Conservation (phyloP, 2,888 invertebrate species). For the Ophioninae sp. region DNA sequence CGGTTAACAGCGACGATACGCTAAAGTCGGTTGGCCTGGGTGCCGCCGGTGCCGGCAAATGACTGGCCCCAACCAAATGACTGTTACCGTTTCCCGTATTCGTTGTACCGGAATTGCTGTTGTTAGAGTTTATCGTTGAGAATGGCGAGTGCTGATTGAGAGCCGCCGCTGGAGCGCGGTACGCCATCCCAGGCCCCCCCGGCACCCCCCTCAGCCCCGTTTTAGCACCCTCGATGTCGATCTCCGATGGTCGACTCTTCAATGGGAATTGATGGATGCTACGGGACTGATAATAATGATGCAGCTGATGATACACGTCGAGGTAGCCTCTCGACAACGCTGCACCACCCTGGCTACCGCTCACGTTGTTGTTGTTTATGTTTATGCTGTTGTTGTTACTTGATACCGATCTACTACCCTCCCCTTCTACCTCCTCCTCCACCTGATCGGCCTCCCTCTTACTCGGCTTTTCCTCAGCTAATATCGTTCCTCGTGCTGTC, state of each 20-base stretch:
- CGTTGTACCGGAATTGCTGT: conserved; percentile 46
- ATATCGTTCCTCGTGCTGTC: conserved; percentile 53
- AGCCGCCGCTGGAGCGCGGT: conserved; percentile 80
- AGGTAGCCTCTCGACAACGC: conserved; percentile 49
- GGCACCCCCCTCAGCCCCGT: conserved; percentile 80
- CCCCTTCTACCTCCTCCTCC: conserved; percentile 71
- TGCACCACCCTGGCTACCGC: conserved; percentile 20
- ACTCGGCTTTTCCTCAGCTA: conserved; percentile 58
- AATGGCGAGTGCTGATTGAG: conserved; percentile 78
- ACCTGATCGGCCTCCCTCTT: conserved; percentile 62
- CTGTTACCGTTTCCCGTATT: conserved; percentile 72
- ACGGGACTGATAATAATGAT: conserved; percentile 38
- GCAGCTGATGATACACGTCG: conserved; percentile 40
- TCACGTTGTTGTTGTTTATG: conserved; percentile 36
- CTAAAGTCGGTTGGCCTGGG: conserved; percentile 96
- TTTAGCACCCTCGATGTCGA: conserved; percentile 78
- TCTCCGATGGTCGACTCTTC: conserved; percentile 70
- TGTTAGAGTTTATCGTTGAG: conserved; percentile 82
- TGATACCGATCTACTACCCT: conserved; percentile 47
- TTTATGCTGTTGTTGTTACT: conserved; percentile 42
- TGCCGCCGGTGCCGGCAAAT: conserved; percentile 93
- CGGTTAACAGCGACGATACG: conserved; percentile 94
- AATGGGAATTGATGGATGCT: conserved; percentile 33
- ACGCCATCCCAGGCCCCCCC: conserved; percentile 81
- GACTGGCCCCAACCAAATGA: conserved; percentile 85